These are phyloP conservation scores for Glaucopsyche alexis DNA, from an alignment of 2,888 invertebrate species.

Conservation along the genomic window DNA sequence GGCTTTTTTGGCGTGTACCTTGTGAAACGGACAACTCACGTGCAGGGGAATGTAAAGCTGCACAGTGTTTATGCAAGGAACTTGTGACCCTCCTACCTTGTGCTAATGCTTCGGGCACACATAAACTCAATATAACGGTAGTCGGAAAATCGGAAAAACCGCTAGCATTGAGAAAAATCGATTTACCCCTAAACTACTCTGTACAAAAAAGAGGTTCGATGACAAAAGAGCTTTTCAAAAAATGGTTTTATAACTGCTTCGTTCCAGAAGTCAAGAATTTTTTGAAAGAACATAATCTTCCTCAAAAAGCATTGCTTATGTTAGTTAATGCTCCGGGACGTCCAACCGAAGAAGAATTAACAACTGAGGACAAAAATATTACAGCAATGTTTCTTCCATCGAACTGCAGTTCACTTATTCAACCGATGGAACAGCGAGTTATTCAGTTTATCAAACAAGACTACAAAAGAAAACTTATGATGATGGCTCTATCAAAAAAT, in stretches of 20 bases:
- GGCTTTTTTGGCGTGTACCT: slow-evolving; percentile 43
- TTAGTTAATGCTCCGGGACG: slow-evolving; percentile 39
- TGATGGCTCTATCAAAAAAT: neutral
- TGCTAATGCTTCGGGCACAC: slow-evolving; percentile 43
- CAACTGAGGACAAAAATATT: slow-evolving; percentile 4
- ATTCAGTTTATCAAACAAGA: slow-evolving; percentile 9
- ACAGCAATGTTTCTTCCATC: slow-evolving; percentile 4
- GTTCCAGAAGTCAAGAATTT: slow-evolving; percentile 37
- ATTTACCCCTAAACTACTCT: slow-evolving; percentile 43
- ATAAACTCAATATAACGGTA: slow-evolving; percentile 41
- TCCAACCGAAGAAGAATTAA: slow-evolving; percentile 39
- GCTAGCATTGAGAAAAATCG: slow-evolving; percentile 42
- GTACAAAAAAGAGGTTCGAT: neutral
- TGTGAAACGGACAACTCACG: slow-evolving; percentile 43
- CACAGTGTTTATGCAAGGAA: slow-evolving; percentile 42
- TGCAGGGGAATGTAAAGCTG: slow-evolving; percentile 40
- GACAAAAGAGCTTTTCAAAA: slow-evolving; percentile 3
- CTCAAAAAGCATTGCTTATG: slow-evolving; percentile 36
- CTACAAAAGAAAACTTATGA: neutral
- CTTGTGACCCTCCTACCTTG: slow-evolving; percentile 43
- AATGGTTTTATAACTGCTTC: slow-evolving; percentile 34
- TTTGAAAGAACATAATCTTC: slow-evolving; percentile 36
- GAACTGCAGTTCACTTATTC: slow-evolving; percentile 5
- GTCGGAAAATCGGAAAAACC: slow-evolving; percentile 45
- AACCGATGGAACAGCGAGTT: slow-evolving; percentile 9